These are phyloP conservation scores for Upupa epops DNA, from an alignment of 2,113 vertebrate species.

Conservation along the genomic window DNA sequence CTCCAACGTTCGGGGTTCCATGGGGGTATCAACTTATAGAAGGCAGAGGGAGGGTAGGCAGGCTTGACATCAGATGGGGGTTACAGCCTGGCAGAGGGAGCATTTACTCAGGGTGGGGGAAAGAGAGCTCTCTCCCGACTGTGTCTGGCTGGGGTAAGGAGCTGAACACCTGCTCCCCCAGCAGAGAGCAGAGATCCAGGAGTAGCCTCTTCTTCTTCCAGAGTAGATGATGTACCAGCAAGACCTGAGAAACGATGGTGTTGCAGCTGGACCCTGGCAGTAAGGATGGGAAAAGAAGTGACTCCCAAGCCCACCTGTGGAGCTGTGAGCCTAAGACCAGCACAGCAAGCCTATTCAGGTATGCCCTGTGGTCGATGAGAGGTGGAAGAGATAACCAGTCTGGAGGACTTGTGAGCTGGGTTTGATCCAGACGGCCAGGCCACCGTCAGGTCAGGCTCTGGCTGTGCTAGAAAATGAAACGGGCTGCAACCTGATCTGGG, in stretches of 20 bases:
- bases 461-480: not conserved
- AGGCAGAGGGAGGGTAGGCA: not conserved
- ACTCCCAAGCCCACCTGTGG: not conserved
- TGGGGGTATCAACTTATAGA: not conserved
- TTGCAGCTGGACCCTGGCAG: not conserved
- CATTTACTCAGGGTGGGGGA: accelerated
- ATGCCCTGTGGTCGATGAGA: not conserved
- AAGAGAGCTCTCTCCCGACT: not conserved
- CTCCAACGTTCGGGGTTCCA: not conserved
- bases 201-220: not conserved
- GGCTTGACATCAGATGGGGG: not conserved
- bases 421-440: accelerated
- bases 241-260: not conserved
- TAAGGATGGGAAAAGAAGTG: not conserved
- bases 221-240: accelerated
- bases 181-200: not conserved
- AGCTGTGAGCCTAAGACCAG: not conserved
- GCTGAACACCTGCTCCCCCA: not conserved
- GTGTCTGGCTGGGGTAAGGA: not conserved
- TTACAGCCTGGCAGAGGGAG: not conserved
- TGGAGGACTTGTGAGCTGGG: not conserved
- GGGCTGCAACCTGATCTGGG: not conserved
- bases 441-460: not conserved
- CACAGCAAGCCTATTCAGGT: not conserved
- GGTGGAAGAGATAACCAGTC: not conserved